Percentiles rank a stretch among this genome's conserved stretches.
phyloP scores from a whole-genome alignment of 2,888 invertebrate species.

The Cryptocephalus moraei region DNA sequence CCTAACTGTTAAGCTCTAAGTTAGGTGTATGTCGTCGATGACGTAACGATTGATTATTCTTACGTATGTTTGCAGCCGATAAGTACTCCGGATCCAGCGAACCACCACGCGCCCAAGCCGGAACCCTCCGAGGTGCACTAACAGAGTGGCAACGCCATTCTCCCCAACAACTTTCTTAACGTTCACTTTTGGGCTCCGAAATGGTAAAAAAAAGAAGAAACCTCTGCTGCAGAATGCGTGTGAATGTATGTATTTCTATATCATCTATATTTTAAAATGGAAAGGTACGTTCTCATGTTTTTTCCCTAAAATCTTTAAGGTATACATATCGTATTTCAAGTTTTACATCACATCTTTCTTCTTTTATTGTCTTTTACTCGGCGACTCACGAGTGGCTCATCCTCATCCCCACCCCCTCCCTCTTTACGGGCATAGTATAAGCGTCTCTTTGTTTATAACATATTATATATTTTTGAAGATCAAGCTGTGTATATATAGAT shows the following conservation, averaged over 20 bases:
- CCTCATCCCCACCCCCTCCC: background rate
- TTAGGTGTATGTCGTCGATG: too few relatives aligned
- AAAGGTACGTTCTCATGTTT: slow-evolving; percentile 13
- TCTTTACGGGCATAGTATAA: background rate
- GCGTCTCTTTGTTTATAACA: background rate
- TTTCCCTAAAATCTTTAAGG: slow-evolving; percentile 17
- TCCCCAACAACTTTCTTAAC: slow-evolving; percentile 12
- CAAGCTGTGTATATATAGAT: slow-evolving; percentile 1
- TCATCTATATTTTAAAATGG: background rate
- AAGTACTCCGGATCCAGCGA: slow-evolving; percentile 74
- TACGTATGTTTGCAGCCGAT: slow-evolving; percentile 50
- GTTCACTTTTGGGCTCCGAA: slow-evolving; percentile 21
- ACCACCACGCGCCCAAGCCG: slow-evolving; percentile 68
- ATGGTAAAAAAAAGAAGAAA: slow-evolving; percentile 2
- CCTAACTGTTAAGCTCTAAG: too few relatives aligned
- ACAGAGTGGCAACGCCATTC: slow-evolving; percentile 19
- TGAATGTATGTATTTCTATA: slow-evolving; percentile 19
- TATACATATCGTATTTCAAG: slow-evolving; percentile 28
- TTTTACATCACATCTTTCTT: slow-evolving; percentile 17
- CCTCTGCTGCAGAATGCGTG: slow-evolving; percentile 23
- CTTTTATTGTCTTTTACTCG: background rate
- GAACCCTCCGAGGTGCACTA: slow-evolving; percentile 80
- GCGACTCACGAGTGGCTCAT: background rate
- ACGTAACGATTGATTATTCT: background rate
- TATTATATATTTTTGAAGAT: too few relatives aligned